Evolutionary conservation across 2,797 vertebrate genomes (phyloP), one percentile per base, ranked within the genome.

Genomic region (Brotogeris chrysoptera): DNA sequence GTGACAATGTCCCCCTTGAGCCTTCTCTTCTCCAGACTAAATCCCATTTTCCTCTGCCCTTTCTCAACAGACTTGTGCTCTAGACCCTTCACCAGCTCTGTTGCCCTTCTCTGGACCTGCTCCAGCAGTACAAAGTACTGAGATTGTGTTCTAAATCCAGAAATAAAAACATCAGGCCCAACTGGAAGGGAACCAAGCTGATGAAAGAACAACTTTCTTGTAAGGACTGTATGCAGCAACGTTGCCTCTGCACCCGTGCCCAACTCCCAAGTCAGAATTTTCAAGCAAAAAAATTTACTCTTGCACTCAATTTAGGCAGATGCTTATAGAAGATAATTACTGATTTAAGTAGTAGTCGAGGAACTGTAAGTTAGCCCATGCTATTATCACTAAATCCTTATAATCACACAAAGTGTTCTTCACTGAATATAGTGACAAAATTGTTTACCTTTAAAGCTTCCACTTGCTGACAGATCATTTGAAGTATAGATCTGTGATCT

Each of bases 391-490:
- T 10, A 77, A 66, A 47, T 66, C 38, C 34, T 63, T 44, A 73
- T 23, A 2, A 3, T 19, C 80, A 82, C 20, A 65, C 43, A 43
- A 88, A 72, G 6, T 55, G 34, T 9, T 80, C 25, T 39, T 84
- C 72, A 73, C 3, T 21, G 34, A 86, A 72, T 25, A 69, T 0
- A 4, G 32, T 43, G 50, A 93, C 19, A 70, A 38, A 91, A 59
- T 44, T 38, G 36, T 96, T 98, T 95, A 99, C 99, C 99, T 99
- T 99, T 87, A 99, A 98, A 30, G 99, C 99, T 97, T 99, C 99
- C 68, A 99, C 98, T 97, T 99, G 99, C 93, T 99, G 98, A 97
- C 99, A 99, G 63, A 99, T 98, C 98, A 98, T 99, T 94, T 99
- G 99, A 80, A 99, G 97, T 71, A 99, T 96, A 91, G 96, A 98